phyloP scores from a whole-genome alignment of 1,140 invertebrate genomes.

The Hycleus phaleratus region DNA sequence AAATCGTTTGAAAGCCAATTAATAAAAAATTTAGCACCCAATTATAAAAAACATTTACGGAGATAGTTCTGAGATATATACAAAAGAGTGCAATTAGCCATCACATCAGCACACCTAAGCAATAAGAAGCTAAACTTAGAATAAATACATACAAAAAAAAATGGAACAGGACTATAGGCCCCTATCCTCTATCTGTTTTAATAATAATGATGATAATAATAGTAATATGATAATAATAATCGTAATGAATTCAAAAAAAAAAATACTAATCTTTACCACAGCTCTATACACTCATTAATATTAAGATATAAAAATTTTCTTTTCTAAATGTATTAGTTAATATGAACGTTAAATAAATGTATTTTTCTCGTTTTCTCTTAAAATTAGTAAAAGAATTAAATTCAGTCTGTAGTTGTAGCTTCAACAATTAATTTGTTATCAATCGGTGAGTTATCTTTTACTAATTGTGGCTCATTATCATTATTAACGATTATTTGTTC shows the following conservation, averaged over 20 bases:
- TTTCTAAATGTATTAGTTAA: neutral
- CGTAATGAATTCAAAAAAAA: neutral
- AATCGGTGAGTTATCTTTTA: slow-evolving; percentile 36
- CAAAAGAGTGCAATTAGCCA: slow-evolving; percentile 35
- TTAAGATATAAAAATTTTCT: slow-evolving; percentile 4
- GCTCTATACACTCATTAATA: slow-evolving; percentile 28
- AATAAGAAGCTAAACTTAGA: slow-evolving; percentile 33
- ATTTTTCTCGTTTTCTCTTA: neutral
- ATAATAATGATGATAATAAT: too few relatives aligned
- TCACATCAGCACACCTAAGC: slow-evolving; percentile 38
- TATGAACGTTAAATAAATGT: slow-evolving; percentile 3
- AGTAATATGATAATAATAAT: neutral
- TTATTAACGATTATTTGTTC: slow-evolving; percentile 28
- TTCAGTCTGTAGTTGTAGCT: slow-evolving; percentile 8
- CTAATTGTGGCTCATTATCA: slow-evolving; percentile 22
- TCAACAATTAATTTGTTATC: slow-evolving; percentile 32
- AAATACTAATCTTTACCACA: slow-evolving; percentile 25
- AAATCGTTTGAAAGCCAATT: slow-evolving; percentile 13
- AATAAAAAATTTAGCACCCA: slow-evolving; percentile 25
- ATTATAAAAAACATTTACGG: slow-evolving; percentile 26
- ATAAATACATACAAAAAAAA: slow-evolving; percentile 24
- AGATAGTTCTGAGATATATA: slow-evolving; percentile 33
- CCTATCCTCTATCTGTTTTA: neutral
- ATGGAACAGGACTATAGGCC: neutral
- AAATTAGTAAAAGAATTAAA: neutral